phyloP scores from a whole-genome alignment of 2,113 vertebrate species.

The Mesocricetus auratus region DNA sequence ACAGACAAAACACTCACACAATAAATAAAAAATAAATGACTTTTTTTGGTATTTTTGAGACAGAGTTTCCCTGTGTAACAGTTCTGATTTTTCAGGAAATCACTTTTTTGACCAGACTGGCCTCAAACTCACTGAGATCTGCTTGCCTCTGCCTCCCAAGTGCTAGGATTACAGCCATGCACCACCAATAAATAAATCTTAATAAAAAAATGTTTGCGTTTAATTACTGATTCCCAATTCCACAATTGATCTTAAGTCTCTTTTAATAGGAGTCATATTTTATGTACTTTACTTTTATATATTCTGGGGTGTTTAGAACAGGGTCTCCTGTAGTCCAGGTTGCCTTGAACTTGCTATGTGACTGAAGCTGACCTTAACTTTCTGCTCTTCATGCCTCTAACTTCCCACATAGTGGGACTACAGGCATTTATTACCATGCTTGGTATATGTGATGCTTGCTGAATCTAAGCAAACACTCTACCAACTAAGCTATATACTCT shows the following conservation, averaged over 20 bases:
- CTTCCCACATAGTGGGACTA: not conserved
- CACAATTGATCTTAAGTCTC: not conserved
- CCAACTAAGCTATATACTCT: not conserved
- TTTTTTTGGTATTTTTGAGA: not conserved
- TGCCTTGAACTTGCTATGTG: not conserved
- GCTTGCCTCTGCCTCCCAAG: no score
- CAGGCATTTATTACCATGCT: not conserved
- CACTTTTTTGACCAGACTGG: no score
- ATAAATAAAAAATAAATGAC: not conserved
- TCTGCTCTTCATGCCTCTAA: not conserved
- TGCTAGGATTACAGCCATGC: no score
- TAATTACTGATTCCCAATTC: not conserved
- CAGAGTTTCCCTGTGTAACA: not conserved
- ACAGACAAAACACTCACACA: not conserved
- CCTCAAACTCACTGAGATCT: no score
- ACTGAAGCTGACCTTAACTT: not conserved
- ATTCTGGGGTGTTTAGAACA: not conserved
- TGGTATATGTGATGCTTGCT: not conserved
- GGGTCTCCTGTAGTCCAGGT: not conserved
- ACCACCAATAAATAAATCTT: not conserved
- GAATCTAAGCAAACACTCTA: not conserved
- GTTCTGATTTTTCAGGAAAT: no score
- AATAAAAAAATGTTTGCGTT: not conserved
- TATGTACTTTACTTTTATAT: not conserved
- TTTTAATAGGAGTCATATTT: conserved; percentile 39